Base-by-base conservation (phyloP, 2,888 invertebrate species). In the Spatulosminthurus flaviceps region DNA sequence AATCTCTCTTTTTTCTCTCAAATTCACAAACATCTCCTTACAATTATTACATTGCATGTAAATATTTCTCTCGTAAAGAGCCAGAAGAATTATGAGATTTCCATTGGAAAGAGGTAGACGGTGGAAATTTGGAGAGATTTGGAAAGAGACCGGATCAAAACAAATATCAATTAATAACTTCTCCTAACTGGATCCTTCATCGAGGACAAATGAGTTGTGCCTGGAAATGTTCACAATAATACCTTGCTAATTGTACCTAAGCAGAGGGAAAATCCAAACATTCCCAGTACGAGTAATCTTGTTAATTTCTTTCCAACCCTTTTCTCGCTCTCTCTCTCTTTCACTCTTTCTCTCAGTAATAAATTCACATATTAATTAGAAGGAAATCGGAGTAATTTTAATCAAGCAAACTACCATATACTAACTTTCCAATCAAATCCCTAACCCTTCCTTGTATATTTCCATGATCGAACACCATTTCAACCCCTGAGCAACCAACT, bases 321-420 rank as follows among this genome's bases (percentile, higher is more conserved):
- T 34, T 34, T 34, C 34, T 34, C 34, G 34, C 34, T 9, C 34
- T n/a, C n/a, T n/a, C n/a, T n/a, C n/a, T n/a, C n/a, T n/a, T n/a
- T n/a, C n/a, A n/a, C n/a, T n/a, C n/a, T n/a, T n/a, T n/a, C n/a
- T n/a, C 13, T 41, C 41, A 41, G 51, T 51, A 51, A 51, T 51
- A 51, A 51, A 51, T 51, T 51, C 51, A 51, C n/a, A n/a, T 51
- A 51, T 51, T 51, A 51, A 51, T 51, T 51, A 51, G 51, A 16
- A 51, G 16, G 9, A 19, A 51, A 51, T 51, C 16, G n/a, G 51
- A 51, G 34, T 34, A 34, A 34, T 51, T 51, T 51, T 51, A 51
- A 51, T 51, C 51, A 51, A 51, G 51, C 51, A 2, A 19, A 13
- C 19, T 13, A 19, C 9, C 16, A 51, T n/a, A 2, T 51, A 2